Evolutionary conservation across 2,113 vertebrate genomes (phyloP).

Genomic region (Cyprinodon brontotheroides): DNA sequence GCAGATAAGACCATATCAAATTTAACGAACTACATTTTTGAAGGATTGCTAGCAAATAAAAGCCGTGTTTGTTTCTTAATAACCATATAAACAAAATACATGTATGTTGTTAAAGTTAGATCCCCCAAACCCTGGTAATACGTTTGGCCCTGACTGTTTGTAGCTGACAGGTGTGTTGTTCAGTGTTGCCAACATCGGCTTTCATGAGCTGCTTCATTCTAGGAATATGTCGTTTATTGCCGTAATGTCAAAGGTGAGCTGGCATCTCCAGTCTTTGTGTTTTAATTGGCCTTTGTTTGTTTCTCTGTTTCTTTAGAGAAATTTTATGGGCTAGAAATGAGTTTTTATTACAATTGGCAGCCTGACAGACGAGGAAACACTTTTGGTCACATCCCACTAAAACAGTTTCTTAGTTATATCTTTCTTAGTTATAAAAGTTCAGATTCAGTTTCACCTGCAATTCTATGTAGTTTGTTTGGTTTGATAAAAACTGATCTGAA

Average conservation of each 20-base stretch:
- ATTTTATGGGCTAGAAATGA: conserved; percentile 30
- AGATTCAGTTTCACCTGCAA: not conserved
- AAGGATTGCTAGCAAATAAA: too few species aligned
- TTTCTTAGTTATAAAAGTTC: not conserved
- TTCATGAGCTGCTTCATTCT: conserved; percentile 5
- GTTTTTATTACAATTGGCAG: conserved; percentile 47
- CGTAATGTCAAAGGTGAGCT: conserved; percentile 24
- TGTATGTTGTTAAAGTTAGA: not conserved
- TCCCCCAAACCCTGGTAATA: not conserved
- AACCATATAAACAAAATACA: not conserved
- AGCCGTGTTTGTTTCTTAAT: not conserved
- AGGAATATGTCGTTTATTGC: conserved; percentile 10
- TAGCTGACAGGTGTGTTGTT: conserved; percentile 35
- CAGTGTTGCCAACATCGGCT: conserved; percentile 14
- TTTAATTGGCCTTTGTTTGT: conserved; percentile 27
- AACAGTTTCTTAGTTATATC: not conserved
- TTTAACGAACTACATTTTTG: too few species aligned
- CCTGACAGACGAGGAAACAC: conserved; percentile 17
- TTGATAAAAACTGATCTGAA: not conserved
- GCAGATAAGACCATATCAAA: not conserved
- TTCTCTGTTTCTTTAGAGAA: conserved; percentile 6
- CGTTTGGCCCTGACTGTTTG: not conserved
- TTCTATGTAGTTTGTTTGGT: not conserved
- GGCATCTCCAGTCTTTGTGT: conserved; percentile 14
- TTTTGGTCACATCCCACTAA: not conserved